Evolutionary conservation across 1,140 invertebrate species (phyloP).

Genomic region (Formica selysi): DNA sequence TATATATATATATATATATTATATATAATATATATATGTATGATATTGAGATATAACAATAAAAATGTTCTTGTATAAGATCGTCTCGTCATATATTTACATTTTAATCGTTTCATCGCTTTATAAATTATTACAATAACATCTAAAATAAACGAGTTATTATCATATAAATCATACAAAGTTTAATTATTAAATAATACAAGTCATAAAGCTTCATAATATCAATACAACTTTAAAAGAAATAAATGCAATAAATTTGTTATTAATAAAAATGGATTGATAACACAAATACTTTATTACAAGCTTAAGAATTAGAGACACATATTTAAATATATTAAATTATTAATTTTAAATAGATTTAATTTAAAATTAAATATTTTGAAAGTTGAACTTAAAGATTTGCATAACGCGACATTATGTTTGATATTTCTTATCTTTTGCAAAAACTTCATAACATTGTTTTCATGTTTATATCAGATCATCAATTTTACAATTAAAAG

Average conservation of each 20-base stretch:
- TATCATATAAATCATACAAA: not conserved
- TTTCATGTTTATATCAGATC: not conserved
- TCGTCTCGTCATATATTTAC: not conserved
- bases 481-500: not conserved
- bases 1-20: too few species aligned
- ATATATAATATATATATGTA: not conserved
- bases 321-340: not conserved
- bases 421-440: not conserved
- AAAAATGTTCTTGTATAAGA: not conserved
- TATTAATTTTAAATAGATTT: not conserved
- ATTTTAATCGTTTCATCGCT: not conserved
- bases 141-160: not conserved
- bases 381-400: not conserved
- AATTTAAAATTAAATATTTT: not conserved
- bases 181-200: not conserved
- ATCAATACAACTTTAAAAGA: not conserved
- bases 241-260: not conserved
- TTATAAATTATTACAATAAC: not conserved
- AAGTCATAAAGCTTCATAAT: not conserved
- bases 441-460: too few species aligned
- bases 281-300: not conserved
- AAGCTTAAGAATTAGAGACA: not conserved
- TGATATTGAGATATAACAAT: not conserved
- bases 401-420: not conserved
- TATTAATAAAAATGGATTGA: not conserved